Conservation (phyloP, 2,113 vertebrate genomes). For the Zosterops hypoxanthus region DNA sequence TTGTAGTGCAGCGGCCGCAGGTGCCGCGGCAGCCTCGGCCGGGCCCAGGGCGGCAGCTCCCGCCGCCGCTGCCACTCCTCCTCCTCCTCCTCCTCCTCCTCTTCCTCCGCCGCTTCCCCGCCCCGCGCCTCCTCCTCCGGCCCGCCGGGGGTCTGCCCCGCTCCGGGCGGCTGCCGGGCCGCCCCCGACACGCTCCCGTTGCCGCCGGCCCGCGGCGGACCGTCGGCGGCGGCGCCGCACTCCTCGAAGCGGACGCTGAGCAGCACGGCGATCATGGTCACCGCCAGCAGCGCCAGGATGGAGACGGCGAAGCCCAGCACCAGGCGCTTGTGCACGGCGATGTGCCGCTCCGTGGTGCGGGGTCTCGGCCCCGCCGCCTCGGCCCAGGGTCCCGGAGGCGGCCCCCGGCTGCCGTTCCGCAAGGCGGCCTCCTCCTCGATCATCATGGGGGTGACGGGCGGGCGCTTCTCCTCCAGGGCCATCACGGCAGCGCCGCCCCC, state of each 20-base stretch:
- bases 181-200: conserved; percentile 61
- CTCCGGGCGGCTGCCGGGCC: conserved; percentile 61
- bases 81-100: conserved; percentile 28
- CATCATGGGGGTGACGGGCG: conserved; percentile 76
- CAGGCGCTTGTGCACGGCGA: conserved; percentile 87
- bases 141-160: conserved; percentile 23
- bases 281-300: conserved; percentile 87
- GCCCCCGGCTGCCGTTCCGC: conserved; percentile 77
- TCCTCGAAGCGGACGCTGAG: conserved; percentile 90
- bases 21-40: conserved; percentile 80
- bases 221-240: conserved; percentile 72
- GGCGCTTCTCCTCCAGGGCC: conserved; percentile 74
- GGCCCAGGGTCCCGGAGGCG: conserved; percentile 40
- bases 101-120: not conserved
- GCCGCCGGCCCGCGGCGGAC: conserved; percentile 2
- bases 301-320: conserved; percentile 90
- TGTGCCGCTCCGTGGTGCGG: conserved; percentile 88
- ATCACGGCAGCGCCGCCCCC: conserved; percentile 69
- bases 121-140: conserved; percentile 29
- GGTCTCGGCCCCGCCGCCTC: conserved; percentile 75
- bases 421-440: conserved; percentile 84
- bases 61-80: conserved; percentile 59
- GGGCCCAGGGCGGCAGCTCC: conserved; percentile 83
- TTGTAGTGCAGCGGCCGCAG: conserved; percentile 92
- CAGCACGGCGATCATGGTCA: conserved; percentile 88